A percentile compares a stretch with the other conserved stretches of the same genome.
These are phyloP conservation scores for Sinhomidia bicolor DNA, from an alignment of 2,888 invertebrate species.

Conservation along the genomic window DNA sequence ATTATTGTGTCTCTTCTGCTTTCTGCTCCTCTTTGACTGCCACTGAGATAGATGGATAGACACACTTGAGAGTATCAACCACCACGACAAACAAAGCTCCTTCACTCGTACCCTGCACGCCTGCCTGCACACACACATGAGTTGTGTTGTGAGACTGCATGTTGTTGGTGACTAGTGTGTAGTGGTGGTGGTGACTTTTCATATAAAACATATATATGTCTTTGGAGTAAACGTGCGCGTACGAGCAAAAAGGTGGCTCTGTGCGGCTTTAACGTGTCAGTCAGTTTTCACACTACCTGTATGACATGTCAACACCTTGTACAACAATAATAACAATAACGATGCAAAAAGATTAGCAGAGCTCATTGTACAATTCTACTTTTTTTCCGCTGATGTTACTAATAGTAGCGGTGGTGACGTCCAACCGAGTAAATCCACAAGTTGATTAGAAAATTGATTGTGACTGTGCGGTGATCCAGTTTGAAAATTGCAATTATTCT, in stretches of 20 bases:
- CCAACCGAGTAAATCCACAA: background rate
- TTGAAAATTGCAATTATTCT: slow-evolving; percentile 14
- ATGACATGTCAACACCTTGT: slow-evolving; percentile 68
- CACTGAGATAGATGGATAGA: background rate
- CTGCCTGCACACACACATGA: slow-evolving; percentile 41
- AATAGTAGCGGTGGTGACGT: background rate
- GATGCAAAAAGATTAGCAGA: slow-evolving; percentile 15
- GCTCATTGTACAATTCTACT: background rate
- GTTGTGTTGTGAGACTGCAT: slow-evolving; percentile 15
- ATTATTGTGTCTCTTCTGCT: slow-evolving; percentile 49
- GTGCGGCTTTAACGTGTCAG: slow-evolving; percentile 64
- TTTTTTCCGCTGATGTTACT: background rate
- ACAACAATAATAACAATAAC: too few species aligned
- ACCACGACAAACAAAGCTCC: slow-evolving; percentile 32
- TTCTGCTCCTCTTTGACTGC: background rate
- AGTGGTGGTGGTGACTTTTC: background rate
- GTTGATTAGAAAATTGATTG: slow-evolving; percentile 24
- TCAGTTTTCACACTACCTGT: slow-evolving; percentile 67
- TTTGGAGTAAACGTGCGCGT: background rate
- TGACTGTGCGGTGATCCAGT: slow-evolving; percentile 17
- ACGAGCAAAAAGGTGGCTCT: slow-evolving; percentile 60
- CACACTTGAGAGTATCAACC: slow-evolving; percentile 34
- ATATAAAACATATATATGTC: background rate
- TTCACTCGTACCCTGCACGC: slow-evolving; percentile 51
- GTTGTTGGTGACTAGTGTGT: slow-evolving; percentile 41